Conservation (phyloP, 2,113 vertebrate species). For the Apaloderma vittatum region DNA sequence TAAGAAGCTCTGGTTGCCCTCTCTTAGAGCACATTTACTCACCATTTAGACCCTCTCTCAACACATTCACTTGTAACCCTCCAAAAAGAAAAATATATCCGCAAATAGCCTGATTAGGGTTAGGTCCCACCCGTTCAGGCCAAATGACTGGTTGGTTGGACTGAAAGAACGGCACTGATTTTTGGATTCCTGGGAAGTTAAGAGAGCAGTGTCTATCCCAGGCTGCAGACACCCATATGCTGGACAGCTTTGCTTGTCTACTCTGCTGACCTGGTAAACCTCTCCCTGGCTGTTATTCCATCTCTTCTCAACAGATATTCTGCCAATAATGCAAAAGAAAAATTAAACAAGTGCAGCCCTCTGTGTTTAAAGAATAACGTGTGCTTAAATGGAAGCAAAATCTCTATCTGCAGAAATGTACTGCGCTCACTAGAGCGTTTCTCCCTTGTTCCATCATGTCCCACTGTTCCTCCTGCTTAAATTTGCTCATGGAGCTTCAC, state of each 20-base stretch:
- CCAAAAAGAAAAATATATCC: neutral
- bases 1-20: constrained; percentile 45
- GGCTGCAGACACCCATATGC: neutral
- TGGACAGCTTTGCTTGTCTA: constrained; percentile 30
- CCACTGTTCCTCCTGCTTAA: neutral
- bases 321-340: neutral
- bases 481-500: neutral
- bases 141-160: neutral
- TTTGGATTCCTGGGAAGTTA: neutral
- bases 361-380: neutral
- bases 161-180: neutral
- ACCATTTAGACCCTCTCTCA: neutral
- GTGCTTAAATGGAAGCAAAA: neutral
- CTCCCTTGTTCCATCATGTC: neutral
- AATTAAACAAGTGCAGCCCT: neutral
- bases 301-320: constrained; percentile 7
- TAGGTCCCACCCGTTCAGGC: neutral
- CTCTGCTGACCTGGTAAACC: constrained; percentile 35
- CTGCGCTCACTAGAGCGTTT: neutral
- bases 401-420: neutral
- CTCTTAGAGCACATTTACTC: neutral
- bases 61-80: neutral
- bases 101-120: neutral
- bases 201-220: neutral
- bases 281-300: neutral